phyloP scores from a whole-genome alignment of 2,113 vertebrate species.

The Scytalopus superciliaris region DNA sequence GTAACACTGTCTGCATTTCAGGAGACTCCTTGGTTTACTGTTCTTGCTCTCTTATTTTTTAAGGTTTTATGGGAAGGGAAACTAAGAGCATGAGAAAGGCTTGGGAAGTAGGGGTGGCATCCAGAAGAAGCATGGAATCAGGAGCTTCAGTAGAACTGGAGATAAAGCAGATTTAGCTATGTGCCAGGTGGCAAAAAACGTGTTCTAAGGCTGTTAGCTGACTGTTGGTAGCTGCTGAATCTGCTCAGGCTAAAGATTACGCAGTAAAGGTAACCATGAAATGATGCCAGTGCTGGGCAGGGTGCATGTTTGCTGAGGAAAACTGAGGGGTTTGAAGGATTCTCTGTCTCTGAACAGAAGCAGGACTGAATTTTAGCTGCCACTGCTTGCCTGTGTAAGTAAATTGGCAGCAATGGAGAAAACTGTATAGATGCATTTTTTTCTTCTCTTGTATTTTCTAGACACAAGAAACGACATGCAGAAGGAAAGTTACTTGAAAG shows the following conservation, averaged over 20 bases:
- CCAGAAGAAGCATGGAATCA: not conserved
- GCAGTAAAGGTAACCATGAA: not conserved
- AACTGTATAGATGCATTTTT: not conserved
- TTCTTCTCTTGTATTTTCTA: slow-evolving; percentile 22
- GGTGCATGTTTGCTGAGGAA: not conserved
- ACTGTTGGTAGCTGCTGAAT: not conserved
- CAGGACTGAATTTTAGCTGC: not conserved
- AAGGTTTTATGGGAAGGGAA: not conserved
- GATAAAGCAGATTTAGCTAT: not conserved
- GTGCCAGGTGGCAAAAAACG: not conserved
- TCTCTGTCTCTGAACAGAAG: not conserved
- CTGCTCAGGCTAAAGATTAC: not conserved
- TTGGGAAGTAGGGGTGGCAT: not conserved
- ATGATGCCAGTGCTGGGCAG: not conserved
- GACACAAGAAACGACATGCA: slow-evolving; percentile 64
- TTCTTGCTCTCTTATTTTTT: not conserved
- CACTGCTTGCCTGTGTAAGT: not conserved
- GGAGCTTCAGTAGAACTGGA: not conserved
- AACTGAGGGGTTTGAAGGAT: not conserved
- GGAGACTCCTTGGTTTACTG: not conserved
- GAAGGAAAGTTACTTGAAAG: slow-evolving; percentile 72
- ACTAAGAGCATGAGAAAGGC: not conserved
- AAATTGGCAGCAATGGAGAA: not conserved
- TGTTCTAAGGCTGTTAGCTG: not conserved
- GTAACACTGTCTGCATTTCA: not conserved